These are phyloP conservation scores for Peromyscus californicus DNA, from an alignment of 2,113 vertebrate species.

Conservation along the genomic window DNA sequence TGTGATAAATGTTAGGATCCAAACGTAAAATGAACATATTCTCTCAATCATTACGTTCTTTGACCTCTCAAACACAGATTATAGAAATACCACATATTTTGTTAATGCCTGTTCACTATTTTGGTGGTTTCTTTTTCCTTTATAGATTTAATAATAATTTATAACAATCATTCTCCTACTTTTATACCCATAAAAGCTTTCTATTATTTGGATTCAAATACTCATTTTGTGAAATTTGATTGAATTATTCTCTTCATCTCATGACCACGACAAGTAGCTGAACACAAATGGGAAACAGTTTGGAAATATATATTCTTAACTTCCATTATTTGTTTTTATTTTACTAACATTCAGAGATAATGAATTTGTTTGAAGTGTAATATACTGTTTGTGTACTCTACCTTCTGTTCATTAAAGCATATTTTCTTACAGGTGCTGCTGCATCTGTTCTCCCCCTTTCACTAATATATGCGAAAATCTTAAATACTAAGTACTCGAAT, in stretches of 20 bases:
- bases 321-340: neutral
- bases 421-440: neutral
- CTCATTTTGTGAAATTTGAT: neutral
- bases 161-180: neutral
- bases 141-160: neutral
- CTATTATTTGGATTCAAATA: neutral
- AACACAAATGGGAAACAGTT: neutral
- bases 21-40: neutral
- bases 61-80: neutral
- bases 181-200: neutral
- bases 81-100: neutral
- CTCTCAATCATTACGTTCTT: neutral
- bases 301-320: neutral
- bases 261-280: neutral
- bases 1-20: neutral
- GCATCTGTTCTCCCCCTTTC: neutral
- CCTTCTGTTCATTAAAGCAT: neutral
- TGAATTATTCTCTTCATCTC: neutral
- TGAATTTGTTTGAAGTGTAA: neutral
- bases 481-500: neutral
- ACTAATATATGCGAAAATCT: neutral
- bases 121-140: neutral
- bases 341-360: neutral
- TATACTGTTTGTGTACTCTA: neutral
- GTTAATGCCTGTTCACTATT: neutral